These are phyloP conservation scores for Nephrocerus scutellatus DNA, from an alignment of 2,888 invertebrate species.

Conservation along the genomic window DNA sequence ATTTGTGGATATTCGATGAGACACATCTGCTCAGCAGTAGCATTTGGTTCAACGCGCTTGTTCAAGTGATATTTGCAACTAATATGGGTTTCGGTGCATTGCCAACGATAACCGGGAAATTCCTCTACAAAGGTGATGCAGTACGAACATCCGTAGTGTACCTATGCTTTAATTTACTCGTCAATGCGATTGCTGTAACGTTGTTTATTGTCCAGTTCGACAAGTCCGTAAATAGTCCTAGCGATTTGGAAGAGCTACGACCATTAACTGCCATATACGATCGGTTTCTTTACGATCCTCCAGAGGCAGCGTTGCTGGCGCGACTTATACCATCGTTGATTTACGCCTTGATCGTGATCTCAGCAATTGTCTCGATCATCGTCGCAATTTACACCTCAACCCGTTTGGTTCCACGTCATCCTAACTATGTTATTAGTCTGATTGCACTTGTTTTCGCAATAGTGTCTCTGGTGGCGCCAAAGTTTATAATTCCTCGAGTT, in stretches of 20 bases:
- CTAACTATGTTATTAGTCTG: constrained; percentile 44
- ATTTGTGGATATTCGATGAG: constrained; percentile 39
- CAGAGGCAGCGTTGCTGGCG: constrained; percentile 28
- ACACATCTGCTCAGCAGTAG: constrained; percentile 35
- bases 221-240: constrained; percentile 32
- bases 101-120: constrained; percentile 47
- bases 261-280: constrained; percentile 46
- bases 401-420: constrained; percentile 42
- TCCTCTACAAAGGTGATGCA: constrained; percentile 47
- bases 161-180: constrained; percentile 45
- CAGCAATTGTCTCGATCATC: constrained; percentile 40
- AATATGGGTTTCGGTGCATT: constrained; percentile 46
- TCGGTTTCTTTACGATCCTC: constrained; percentile 34
- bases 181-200: constrained; percentile 45
- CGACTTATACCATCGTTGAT: constrained; percentile 40
- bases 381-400: constrained; percentile 45
- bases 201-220: constrained; percentile 46
- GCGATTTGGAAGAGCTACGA: constrained; percentile 39
- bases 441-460: constrained; percentile 41
- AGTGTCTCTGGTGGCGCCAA: constrained; percentile 39
- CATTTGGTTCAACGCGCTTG: constrained; percentile 47
- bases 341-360: constrained; percentile 38
- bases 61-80: constrained; percentile 45
- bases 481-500: constrained; percentile 39
- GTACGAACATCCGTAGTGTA: constrained; percentile 46